phyloP scores from a whole-genome alignment of 2,113 vertebrate genomes.

The Tinamus guttatus region DNA sequence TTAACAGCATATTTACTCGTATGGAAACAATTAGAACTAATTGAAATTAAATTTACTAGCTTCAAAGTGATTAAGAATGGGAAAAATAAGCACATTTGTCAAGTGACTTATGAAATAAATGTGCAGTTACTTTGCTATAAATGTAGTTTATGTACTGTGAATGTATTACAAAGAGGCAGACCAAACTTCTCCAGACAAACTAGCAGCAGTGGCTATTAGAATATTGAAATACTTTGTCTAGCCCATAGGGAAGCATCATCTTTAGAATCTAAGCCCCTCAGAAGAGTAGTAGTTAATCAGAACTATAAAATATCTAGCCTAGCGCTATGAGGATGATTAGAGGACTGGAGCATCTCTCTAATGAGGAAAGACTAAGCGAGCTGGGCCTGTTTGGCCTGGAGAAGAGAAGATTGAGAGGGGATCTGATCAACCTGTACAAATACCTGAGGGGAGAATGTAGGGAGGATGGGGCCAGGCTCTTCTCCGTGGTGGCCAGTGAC shows the following conservation, averaged over 20 bases:
- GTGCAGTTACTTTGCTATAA: neutral
- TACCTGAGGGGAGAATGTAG: no score
- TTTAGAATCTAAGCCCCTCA: neutral
- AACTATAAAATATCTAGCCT: neutral
- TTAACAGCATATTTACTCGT: neutral
- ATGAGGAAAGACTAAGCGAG: no score
- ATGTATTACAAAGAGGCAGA: neutral
- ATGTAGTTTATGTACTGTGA: neutral
- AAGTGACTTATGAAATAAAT: neutral
- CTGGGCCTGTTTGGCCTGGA: no score
- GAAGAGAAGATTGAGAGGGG: no score
- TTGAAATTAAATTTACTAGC: neutral
- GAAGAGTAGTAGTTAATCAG: neutral
- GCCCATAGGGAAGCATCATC: neutral
- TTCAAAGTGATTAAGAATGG: neutral
- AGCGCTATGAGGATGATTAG: no score
- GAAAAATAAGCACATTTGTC: neutral
- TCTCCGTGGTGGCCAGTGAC: no score
- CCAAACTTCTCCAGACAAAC: neutral
- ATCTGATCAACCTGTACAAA: no score
- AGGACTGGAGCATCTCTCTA: no score
- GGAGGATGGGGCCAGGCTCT: no score
- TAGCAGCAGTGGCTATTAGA: neutral
- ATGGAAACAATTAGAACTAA: neutral
- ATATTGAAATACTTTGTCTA: neutral